A percentile compares a stretch with the other conserved stretches of the same genome.
These are phyloP conservation scores for Monoplex corrugatus DNA, from an alignment of 2,888 invertebrate species.

Conservation along the genomic window DNA sequence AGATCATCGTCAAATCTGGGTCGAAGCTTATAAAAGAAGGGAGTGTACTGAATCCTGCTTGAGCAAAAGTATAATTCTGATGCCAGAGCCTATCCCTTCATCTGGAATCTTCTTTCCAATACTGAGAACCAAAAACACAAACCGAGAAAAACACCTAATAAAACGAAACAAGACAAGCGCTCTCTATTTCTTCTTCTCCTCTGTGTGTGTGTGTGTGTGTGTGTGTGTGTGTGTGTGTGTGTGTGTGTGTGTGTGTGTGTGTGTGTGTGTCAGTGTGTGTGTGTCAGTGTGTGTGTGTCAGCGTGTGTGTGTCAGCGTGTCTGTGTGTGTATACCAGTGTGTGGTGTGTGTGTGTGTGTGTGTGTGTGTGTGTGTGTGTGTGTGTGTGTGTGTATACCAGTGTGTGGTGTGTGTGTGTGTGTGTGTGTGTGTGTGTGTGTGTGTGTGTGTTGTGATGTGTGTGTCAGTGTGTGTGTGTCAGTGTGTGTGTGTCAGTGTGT, in stretches of 20 bases:
- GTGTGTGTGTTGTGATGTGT: slow-evolving; percentile 14
- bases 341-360: not conserved
- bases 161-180: no score
- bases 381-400: not conserved
- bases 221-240: not conserved
- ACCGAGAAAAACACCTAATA: no score
- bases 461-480: not conserved
- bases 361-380: not conserved
- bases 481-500: not conserved
- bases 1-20: no score
- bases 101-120: no score
- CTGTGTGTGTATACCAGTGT: not conserved
- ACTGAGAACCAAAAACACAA: no score
- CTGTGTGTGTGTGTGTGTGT: not conserved
- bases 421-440: slow-evolving; percentile 23
- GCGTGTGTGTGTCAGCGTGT: not conserved
- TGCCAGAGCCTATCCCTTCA: no score
- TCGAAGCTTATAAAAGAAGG: no score
- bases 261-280: not conserved
- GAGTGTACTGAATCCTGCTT: no score
- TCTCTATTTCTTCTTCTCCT: no score
- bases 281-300: not conserved
- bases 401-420: slow-evolving; percentile 19
- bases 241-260: slow-evolving; percentile 7
- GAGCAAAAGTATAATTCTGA: no score